phyloP scores from a whole-genome alignment of 2,113 vertebrate genomes.

The Sorex araneus region DNA sequence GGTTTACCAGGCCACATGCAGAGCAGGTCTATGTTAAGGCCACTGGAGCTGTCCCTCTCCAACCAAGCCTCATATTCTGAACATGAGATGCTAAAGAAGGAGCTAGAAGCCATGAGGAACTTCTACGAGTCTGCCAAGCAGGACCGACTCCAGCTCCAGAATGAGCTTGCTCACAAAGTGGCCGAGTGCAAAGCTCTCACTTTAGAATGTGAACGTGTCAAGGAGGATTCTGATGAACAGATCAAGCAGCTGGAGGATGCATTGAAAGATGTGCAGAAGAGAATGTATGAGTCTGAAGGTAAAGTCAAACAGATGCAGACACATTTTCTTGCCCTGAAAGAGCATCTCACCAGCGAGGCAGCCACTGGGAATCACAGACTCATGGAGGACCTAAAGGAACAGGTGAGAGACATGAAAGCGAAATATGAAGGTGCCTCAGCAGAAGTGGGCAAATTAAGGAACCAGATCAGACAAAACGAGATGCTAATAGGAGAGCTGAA shows the following conservation, averaged over 20 bases:
- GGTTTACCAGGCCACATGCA: slow-evolving; percentile 78
- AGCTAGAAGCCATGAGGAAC: slow-evolving; percentile 90
- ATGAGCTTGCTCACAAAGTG: slow-evolving; percentile 91
- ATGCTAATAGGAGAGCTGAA: slow-evolving; percentile 94
- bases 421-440: slow-evolving; percentile 97
- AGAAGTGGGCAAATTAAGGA: slow-evolving; percentile 95
- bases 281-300: slow-evolving; percentile 98
- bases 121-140: slow-evolving; percentile 91
- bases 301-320: slow-evolving; percentile 98
- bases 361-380: slow-evolving; percentile 85
- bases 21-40: slow-evolving; percentile 90
- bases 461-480: slow-evolving; percentile 95
- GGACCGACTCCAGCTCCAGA: slow-evolving; percentile 91
- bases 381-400: slow-evolving; percentile 92
- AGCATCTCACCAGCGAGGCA: slow-evolving; percentile 91
- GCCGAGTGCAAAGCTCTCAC: slow-evolving; percentile 92
- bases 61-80: slow-evolving; percentile 84
- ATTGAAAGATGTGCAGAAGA: slow-evolving; percentile 96
- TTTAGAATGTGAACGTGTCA: slow-evolving; percentile 90
- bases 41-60: slow-evolving; percentile 90
- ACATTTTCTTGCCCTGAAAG: slow-evolving; percentile 97
- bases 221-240: slow-evolving; percentile 94
- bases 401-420: slow-evolving; percentile 93
- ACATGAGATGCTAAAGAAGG: slow-evolving; percentile 89
- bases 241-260: slow-evolving; percentile 96